A percentile compares a stretch with the other conserved stretches of the same genome.
These are phyloP conservation scores for Machimus rusticus DNA, from an alignment of 2,888 invertebrate species.

Conservation along the genomic window DNA sequence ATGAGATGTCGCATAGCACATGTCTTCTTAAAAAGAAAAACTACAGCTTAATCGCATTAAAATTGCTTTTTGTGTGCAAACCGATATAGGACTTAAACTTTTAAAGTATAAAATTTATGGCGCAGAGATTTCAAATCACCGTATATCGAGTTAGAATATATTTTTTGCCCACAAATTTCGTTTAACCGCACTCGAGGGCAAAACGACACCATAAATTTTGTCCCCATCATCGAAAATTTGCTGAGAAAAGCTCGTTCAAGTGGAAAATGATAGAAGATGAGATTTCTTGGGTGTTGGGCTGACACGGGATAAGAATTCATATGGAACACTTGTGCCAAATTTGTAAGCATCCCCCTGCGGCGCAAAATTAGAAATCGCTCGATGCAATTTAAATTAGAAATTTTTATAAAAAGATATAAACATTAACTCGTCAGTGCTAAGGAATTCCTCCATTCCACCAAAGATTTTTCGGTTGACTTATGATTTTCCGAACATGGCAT, in stretches of 20 bases:
- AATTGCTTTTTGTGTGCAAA: neutral
- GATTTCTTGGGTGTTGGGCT: neutral
- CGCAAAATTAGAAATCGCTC: neutral
- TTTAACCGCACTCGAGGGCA: neutral
- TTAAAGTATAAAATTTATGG: neutral
- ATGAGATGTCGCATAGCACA: neutral
- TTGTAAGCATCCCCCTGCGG: neutral
- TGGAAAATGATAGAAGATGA: conserved; percentile 24
- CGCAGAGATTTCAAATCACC: neutral
- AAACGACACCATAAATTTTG: conserved; percentile 15
- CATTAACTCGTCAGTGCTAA: neutral
- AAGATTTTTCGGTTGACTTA: neutral
- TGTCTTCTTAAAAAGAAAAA: neutral
- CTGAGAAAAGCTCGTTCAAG: neutral
- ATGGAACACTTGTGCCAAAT: neutral
- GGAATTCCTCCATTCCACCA: neutral
- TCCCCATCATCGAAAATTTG: conserved; percentile 10
- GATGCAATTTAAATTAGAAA: neutral
- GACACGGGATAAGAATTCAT: neutral
- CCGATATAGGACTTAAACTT: neutral
- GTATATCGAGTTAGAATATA: neutral
- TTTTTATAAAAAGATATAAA: neutral
- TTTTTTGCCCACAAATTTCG: neutral
- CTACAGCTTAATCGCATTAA: neutral
- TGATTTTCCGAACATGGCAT: neutral